phyloP scores from a whole-genome alignment of 2,113 vertebrate genomes.

The Cololabis saira region DNA sequence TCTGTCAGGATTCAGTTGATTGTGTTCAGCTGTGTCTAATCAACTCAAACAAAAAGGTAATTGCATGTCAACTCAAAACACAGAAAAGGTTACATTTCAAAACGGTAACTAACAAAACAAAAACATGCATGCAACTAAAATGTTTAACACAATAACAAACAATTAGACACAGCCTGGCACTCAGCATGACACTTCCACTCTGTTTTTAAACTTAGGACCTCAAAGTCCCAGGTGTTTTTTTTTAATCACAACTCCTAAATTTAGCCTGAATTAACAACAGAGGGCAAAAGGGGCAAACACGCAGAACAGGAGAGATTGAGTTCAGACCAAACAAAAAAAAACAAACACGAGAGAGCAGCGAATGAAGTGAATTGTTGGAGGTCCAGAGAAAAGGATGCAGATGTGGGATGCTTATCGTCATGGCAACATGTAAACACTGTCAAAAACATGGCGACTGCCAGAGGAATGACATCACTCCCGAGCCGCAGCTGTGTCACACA shows the following conservation, averaged over 20 bases:
- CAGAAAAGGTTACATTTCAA: no score
- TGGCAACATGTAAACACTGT: conserved; percentile 71
- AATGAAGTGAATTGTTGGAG: conserved; percentile 17
- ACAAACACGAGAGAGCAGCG: conserved; percentile 2
- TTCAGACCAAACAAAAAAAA: background rate
- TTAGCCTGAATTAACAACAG: background rate
- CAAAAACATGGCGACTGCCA: conserved; percentile 78
- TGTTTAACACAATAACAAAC: no score
- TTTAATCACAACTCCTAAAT: background rate
- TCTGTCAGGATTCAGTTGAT: no score
- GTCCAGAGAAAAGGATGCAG: conserved; percentile 59
- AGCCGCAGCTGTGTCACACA: conserved; percentile 68
- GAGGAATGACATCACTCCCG: conserved; percentile 72
- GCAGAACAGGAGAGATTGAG: background rate
- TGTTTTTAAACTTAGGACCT: background rate
- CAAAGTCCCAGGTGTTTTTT: background rate
- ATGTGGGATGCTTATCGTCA: conserved; percentile 79
- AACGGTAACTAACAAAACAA: no score
- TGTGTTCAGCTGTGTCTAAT: no score
- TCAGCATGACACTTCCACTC: background rate
- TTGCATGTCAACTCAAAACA: no score
- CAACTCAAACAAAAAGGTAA: no score
- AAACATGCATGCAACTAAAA: no score
- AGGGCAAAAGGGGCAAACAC: background rate
- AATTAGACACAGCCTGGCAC: no score